These are phyloP conservation scores for Hypomecis atomaria DNA, from an alignment of 2,888 invertebrate species.

Conservation along the genomic window DNA sequence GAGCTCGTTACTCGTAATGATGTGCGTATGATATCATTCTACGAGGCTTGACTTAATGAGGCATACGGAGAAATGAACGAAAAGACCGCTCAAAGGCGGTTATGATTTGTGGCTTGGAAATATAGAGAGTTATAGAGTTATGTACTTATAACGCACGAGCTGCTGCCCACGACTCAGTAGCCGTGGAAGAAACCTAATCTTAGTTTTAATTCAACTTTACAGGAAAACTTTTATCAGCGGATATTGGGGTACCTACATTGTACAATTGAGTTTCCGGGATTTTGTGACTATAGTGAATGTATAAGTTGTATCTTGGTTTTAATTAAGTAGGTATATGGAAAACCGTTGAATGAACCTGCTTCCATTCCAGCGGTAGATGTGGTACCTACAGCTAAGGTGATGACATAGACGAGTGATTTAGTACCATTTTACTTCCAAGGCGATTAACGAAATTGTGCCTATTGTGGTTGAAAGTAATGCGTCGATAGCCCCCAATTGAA, in stretches of 20 bases:
- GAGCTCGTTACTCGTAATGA: constrained; percentile 57
- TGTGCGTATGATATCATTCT: constrained; percentile 59
- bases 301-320: too few species aligned
- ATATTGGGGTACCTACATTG: too few species aligned
- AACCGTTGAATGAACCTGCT: too few species aligned
- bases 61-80: constrained; percentile 36
- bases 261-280: too few species aligned
- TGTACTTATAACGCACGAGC: not conserved
- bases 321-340: too few species aligned
- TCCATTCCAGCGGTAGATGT: too few species aligned
- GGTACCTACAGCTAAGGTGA: too few species aligned
- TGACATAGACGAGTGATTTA: not conserved
- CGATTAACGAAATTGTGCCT: constrained; percentile 1
- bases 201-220: too few species aligned
- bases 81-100: constrained; percentile 17
- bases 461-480: not conserved
- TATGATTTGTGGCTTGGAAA: constrained; percentile 5
- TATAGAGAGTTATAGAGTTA: not conserved
- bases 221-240: too few species aligned
- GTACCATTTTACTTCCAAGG: not conserved
- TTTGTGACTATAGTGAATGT: too few species aligned
- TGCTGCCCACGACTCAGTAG: too few species aligned
- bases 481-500: constrained; percentile 11
- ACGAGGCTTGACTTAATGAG: constrained; percentile 51
- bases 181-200: too few species aligned